Evolutionary conservation across 1,140 invertebrate genomes (phyloP).

Genomic region (Muscidifurax raptorellus): DNA sequence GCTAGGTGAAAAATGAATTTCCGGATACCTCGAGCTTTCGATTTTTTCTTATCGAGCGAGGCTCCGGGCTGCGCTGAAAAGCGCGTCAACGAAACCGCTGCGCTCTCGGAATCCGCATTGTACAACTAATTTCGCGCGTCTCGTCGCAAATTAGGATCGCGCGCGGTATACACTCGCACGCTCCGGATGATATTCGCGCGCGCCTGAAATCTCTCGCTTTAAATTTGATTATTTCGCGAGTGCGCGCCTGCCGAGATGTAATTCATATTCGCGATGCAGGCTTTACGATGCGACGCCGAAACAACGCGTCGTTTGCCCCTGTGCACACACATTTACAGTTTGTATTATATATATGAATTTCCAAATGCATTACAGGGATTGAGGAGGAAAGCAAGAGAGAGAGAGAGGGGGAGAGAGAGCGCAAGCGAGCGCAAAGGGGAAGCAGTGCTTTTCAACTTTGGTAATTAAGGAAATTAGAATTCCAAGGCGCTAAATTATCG

Average conservation of each 20-base stretch:
- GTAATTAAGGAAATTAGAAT: slow-evolving; percentile 54
- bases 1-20: no score
- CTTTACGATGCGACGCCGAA: slow-evolving; percentile 30
- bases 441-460: slow-evolving; percentile 44
- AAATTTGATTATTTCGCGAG: slow-evolving; percentile 51
- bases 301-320: slow-evolving; percentile 12
- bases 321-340: neutral
- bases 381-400: neutral
- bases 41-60: no score
- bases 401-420: neutral
- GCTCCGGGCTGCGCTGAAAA: no score
- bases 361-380: slow-evolving; percentile 41
- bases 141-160: slow-evolving; percentile 21
- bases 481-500: slow-evolving; percentile 44
- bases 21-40: no score
- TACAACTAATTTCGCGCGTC: slow-evolving; percentile 13
- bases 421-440: neutral
- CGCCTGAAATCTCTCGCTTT: slow-evolving; percentile 30
- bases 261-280: slow-evolving; percentile 34
- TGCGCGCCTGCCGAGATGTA: slow-evolving; percentile 26
- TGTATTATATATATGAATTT: slow-evolving; percentile 22
- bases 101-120: neutral
- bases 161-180: neutral
- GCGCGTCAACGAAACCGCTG: neutral
- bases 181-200: slow-evolving; percentile 28